A percentile compares a stretch with the other conserved stretches of the same genome.
These are phyloP conservation scores for Egretta garzetta DNA, from an alignment of 2,113 vertebrate species.

Conservation along the genomic window DNA sequence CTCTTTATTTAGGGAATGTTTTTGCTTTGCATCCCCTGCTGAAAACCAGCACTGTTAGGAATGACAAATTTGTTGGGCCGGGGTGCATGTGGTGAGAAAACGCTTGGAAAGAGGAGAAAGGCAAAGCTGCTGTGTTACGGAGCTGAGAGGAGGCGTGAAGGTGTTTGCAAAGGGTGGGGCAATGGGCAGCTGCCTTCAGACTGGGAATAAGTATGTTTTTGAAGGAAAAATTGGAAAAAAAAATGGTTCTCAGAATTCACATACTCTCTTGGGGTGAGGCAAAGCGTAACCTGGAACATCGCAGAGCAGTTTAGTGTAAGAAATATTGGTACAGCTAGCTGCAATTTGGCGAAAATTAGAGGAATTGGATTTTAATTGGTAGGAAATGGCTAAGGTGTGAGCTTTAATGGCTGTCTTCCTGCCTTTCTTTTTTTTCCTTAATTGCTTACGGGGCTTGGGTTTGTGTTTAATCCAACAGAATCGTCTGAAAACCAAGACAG, in stretches of 20 bases:
- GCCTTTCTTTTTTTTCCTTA: background rate
- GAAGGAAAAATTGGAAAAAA: background rate
- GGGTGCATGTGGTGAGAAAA: too few species aligned
- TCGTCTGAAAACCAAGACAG: background rate
- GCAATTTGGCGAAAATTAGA: background rate
- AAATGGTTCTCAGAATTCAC: background rate
- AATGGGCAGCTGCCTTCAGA: background rate
- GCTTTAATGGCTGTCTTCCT: background rate
- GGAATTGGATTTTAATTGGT: background rate
- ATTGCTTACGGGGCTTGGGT: background rate
- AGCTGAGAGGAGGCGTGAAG: background rate
- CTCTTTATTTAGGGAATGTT: rapidly evolving
- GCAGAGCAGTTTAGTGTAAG: background rate
- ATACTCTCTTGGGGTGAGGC: background rate
- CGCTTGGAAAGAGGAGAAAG: background rate
- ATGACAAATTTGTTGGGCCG: rapidly evolving
- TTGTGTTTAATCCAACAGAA: background rate
- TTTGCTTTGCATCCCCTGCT: background rate
- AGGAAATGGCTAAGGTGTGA: background rate
- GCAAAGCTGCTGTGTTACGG: rapidly evolving
- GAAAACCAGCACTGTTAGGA: background rate
- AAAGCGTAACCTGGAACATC: background rate
- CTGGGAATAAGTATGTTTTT: background rate
- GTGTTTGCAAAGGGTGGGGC: background rate
- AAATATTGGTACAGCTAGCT: background rate